Base-by-base conservation (phyloP, 2,888 invertebrate species). In the Sericinus montela region DNA sequence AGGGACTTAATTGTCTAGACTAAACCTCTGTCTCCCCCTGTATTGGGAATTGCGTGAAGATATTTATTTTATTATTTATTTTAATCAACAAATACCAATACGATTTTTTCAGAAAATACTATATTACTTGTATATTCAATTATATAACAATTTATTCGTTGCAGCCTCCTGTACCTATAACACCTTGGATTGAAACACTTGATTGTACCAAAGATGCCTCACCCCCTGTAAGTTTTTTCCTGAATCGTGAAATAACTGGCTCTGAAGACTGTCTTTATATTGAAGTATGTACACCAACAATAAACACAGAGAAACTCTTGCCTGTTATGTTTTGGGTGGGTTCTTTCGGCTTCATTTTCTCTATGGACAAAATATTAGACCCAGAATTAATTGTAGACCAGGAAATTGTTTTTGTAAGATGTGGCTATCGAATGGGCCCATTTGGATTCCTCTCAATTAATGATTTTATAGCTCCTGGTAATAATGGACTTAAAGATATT, bases 271-370 rank as follows among this genome's bases (percentile, higher is more conserved):
- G 89, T 55, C 73, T 89, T 0, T 86, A 84, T 51, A 63, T 89
- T 32, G 82, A 87, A 58, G 62, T 89, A 10, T 70, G 69, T 23
- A 75, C 80, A 28, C 79, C 80, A 52, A 73, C 63, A 51, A 55
- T 80, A 8, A 65, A 70, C 30, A 72, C 80, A 4, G 62, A 70
- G 0, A 69, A 84, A 55, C 75, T 63, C 11, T 60, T 82, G 58
- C 89, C 90, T 19, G 90, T 90, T 1, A 85, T 90, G 85, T 85
- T 90, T 52, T 90, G 85, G 81, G 79, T 90, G 44, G 87, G 89
- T 48, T 72, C 82, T 40, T 86, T 67, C 53, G 68, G 64, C 19
- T 90, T 76, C 59, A 46, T 67, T 19, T 58, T 55, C 37, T 66
- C 66, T 35, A 55, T 76, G 30, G 85, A 86, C 47, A 51, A 63